phyloP scores from a whole-genome alignment of 2,113 vertebrate genomes.

The Megalops atlanticus region DNA sequence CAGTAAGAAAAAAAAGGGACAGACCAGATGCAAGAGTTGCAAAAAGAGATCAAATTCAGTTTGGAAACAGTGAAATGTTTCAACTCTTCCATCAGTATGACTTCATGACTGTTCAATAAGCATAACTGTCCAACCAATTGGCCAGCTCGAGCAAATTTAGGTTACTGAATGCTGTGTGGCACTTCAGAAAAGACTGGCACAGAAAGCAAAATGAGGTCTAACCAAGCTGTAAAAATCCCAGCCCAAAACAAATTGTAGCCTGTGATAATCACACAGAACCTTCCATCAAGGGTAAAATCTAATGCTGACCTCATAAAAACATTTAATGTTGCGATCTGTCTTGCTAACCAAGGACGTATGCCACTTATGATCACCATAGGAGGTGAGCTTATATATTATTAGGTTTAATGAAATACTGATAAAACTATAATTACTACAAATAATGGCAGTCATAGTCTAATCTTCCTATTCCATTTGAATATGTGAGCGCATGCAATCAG shows the following conservation, averaged over 20 bases:
- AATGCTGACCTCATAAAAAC: background rate
- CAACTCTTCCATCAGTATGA: background rate
- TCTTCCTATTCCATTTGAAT: too few relatives aligned
- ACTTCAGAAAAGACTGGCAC: too few relatives aligned
- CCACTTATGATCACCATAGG: background rate
- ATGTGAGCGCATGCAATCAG: background rate
- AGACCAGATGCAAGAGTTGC: conserved; percentile 1
- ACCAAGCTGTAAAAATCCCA: background rate
- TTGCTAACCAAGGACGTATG: background rate
- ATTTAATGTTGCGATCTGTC: background rate
- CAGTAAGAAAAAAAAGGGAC: background rate
- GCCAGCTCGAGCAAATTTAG: background rate
- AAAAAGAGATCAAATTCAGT: background rate
- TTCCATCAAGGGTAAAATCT: background rate
- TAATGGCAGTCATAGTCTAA: background rate
- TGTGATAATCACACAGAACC: too few relatives aligned
- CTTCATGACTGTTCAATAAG: background rate
- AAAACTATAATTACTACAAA: background rate
- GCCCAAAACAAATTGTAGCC: too few relatives aligned
- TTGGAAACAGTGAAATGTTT: background rate
- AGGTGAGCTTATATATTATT: background rate
- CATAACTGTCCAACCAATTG: background rate
- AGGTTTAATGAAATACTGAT: background rate
- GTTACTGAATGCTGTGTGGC: background rate
- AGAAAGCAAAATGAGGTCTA: background rate